Evolutionary conservation across 2,888 invertebrate genomes (phyloP), one percentile per base, ranked within the genome.

Genomic region (Luperina testacea): DNA sequence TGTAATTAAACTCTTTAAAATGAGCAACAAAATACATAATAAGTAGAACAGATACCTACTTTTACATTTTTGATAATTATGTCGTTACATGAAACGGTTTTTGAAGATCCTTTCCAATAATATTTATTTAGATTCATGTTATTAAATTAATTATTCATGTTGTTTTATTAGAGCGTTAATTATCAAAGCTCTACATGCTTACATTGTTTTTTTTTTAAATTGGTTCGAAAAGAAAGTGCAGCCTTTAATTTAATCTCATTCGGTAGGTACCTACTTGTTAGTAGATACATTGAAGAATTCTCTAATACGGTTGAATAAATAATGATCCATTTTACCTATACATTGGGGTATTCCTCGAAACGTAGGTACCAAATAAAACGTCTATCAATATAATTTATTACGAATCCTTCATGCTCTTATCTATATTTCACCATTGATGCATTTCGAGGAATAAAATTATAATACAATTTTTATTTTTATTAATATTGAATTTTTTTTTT

Each of bases 1-100:
- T 71, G 38, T 87, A 82, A 82, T 87, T 77, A 72, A 85, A 80
- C 69, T 77, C 72, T 81, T 81, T 63, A 74, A 32, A 82, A 65
- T 65, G 42, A 82, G 51, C 42, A 59, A 73, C 65, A 69, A 69
- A 59, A 65, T 76, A 70, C 9, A 6, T 24, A 78, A 71, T 73
- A 72, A 7, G 42, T 61, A 42, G 15, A 71, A 78, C 11, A 65
- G 51, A 65, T 70, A 48, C n/a, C n/a, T n/a, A n/a, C 42, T 27
- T 15, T 65, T 67, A 79, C 42, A 65, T 75, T 76, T 45, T 61
- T 38, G 45, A 68, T 27, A n/a, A n/a, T n/a, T n/a, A 38, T 17
- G 20, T 48, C 38, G 20, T 74, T 63, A 81, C n/a, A 38, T 17
- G 17, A 63, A 48, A 67, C 61, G 15, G 67, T 42, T 67, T 75